Evolutionary conservation across 2,113 vertebrate genomes (phyloP).

Genomic region (Glaucomys volans): DNA sequence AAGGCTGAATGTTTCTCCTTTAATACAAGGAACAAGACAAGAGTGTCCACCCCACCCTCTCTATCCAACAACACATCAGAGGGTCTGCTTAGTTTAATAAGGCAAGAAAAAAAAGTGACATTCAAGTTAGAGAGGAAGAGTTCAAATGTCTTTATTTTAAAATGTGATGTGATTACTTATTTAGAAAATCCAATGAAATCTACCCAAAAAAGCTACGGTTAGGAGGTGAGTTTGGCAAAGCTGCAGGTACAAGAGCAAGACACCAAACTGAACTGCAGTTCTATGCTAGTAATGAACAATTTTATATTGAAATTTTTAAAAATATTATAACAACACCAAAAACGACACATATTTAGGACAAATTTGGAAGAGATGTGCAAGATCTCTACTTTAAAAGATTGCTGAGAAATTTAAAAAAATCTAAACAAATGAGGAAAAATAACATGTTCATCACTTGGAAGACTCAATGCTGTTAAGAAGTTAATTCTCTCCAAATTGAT

Average conservation of each 20-base stretch:
- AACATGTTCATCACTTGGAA: background rate
- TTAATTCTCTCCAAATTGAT: background rate
- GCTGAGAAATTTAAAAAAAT: conserved; percentile 11
- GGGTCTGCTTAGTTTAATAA: background rate
- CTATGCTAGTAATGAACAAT: background rate
- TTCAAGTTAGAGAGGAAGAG: background rate
- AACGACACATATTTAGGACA: conserved; percentile 22
- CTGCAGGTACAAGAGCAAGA: background rate
- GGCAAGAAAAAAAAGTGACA: background rate
- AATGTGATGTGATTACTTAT: background rate
- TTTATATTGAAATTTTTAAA: background rate
- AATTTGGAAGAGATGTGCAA: conserved; percentile 19
- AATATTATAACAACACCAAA: background rate
- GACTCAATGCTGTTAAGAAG: background rate
- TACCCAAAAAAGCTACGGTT: background rate
- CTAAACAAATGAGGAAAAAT: conserved; percentile 2
- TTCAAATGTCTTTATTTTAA: conserved; percentile 19
- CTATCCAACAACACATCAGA: background rate
- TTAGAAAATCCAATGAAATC: conserved; percentile 16
- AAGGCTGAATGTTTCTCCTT: background rate
- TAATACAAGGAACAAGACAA: background rate
- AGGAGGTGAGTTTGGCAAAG: background rate
- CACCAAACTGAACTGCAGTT: background rate
- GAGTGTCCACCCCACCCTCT: background rate
- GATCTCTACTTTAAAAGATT: background rate